Evolutionary conservation across 2,113 vertebrate genomes (phyloP), one percentile per base, ranked within the genome.

Genomic region (Rhizomys pruinosus): DNA sequence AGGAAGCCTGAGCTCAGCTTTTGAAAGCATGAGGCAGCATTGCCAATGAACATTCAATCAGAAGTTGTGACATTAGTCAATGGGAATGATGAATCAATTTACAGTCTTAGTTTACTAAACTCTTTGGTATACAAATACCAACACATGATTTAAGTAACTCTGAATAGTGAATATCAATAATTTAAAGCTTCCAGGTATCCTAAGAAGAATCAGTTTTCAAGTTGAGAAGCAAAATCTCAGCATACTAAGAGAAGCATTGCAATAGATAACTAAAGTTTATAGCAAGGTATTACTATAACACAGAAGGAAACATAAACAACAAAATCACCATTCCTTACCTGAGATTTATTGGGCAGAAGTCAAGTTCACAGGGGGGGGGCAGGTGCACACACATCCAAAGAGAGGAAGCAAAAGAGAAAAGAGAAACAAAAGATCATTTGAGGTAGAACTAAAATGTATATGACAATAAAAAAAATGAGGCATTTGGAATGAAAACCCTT

Each of bases 251-350:
- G 79, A 37, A 94, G 47, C 52, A 55, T 20, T 84, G 4, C 39
- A 87, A 86, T 1, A 61, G 74, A 94, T 94, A 91, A 90, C 57
- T 10, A 88, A 47, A 79, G 25, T 69, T 77, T 81, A 61, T 89
- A 69, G 73, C 39, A 74, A 89, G 78, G 47, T 93, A 0, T 0
- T 96, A 94, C 59, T 1, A 90, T 44, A 93, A 37, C 92, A 97
- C 0, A 95, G 89, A 96, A 92, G 93, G 93, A 96, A 96, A 84
- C 4, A 91, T 6, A 85, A 91, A 76, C 19, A 89, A 91, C 47
- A 95, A 98, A 89, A 27, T 9, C 57, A 87, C 79, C 82, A 61
- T 82, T 93, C 93, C 96, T 96, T 96, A 98, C 96, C 96, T 97
- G 74, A 92, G 84, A 63, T 42, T n/a, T 52, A 52, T 20, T 61